These are phyloP conservation scores for Nothocercus nigrocapillus DNA, from an alignment of 2,113 vertebrate species.

Conservation along the genomic window DNA sequence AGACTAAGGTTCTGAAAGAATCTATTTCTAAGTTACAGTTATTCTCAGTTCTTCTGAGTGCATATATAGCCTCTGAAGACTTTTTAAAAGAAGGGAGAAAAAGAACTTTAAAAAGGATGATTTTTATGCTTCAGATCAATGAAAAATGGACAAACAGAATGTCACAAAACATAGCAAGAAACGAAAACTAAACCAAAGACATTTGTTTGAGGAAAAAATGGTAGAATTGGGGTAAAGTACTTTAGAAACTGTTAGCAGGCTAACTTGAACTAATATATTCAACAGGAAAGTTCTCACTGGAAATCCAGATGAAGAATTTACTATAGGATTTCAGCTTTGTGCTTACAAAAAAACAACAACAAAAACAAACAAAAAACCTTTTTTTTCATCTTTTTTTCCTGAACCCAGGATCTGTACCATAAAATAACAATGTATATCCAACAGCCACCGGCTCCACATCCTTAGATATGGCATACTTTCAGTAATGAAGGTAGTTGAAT, in stretches of 20 bases:
- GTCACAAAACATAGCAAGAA: neutral
- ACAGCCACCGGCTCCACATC: neutral
- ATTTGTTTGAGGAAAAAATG: neutral
- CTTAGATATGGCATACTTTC: neutral
- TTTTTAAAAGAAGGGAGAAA: slow-evolving; percentile 13
- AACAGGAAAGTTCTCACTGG: neutral
- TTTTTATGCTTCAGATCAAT: neutral
- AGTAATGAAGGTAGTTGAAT: neutral
- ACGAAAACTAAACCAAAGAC: neutral
- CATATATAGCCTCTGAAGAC: neutral
- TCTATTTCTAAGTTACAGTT: slow-evolving; percentile 32
- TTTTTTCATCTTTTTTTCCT: neutral
- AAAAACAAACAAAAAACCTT: too few relatives aligned
- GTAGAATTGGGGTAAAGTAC: neutral
- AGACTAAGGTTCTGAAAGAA: slow-evolving; percentile 29
- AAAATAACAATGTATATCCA: neutral
- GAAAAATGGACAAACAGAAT: slow-evolving; percentile 45
- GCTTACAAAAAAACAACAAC: neutral
- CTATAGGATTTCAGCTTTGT: neutral
- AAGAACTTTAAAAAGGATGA: neutral
- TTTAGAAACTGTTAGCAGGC: neutral
- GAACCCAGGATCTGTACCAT: neutral
- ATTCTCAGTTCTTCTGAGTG: neutral
- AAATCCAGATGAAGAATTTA: neutral
- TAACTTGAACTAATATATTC: neutral